Base-by-base conservation (phyloP, 2,797 vertebrate genomes). In the Knipowitschia caucasica region DNA sequence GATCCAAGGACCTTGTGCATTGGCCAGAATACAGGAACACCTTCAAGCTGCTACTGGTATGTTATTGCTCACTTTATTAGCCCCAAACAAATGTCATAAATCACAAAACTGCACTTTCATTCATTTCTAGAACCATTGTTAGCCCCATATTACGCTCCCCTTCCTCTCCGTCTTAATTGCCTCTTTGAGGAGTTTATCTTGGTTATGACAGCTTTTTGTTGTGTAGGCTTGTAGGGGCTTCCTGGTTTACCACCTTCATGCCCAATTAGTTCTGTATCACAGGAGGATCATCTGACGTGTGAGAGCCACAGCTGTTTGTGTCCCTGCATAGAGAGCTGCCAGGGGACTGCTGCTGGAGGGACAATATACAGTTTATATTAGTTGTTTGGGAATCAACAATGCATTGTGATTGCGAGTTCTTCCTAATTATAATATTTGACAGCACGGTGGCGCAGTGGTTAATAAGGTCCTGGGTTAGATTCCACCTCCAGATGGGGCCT, bases 171-270 rank as follows among this genome's bases (percentile, higher is more conserved):
- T 31, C 18, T 33, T 50, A 24, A 24, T 34, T 35, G 27, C 65
- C 56, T 58, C 54, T 72, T 64, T 67, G 52, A 56, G 44, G 59
- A 55, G 53, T 75, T 80, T 53, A 62, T 62, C 64, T 53, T 38
- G 15, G 4, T 71, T 69, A 65, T 78, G 73, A 81, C 82, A 87
- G 83, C 64, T 78, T 61, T 73, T 64, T 68, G 64, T 59, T 79
- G 64, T 75, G 72, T 57, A 75, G 74, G 66, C 63, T 80, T 79
- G 67, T 78, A 73, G 62, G 77, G 69, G 70, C 69, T 71, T 83
- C 59, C 80, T 77, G 72, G 73, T 82, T 87, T 81, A 68, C 83
- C 77, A 86, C 75, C 75, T 87, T 88, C 81, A 88, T 61, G 80
- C 64, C 67, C 72, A 86, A 85, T 84, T 88, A 84, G 77, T 55